phyloP scores from a whole-genome alignment of 2,797 vertebrate genomes.

The Artibeus lituratus region DNA sequence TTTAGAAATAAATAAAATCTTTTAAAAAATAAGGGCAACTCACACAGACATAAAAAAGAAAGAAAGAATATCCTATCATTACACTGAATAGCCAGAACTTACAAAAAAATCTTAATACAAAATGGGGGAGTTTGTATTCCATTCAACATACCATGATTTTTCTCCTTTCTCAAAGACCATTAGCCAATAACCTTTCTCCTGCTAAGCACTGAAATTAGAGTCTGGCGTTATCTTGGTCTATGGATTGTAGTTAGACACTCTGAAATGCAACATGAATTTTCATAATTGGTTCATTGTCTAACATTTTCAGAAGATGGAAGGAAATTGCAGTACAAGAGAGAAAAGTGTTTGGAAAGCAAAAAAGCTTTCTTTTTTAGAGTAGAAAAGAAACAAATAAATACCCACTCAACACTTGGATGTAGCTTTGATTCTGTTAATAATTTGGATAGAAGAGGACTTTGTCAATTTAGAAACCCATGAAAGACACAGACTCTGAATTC shows the following conservation, averaged over 20 bases:
- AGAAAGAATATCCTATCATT: neutral
- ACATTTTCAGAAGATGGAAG: constrained; percentile 11
- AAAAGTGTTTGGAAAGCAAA: constrained; percentile 54
- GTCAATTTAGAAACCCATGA: constrained; percentile 74
- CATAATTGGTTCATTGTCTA: constrained; percentile 41
- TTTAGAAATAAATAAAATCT: neutral
- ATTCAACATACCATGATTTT: neutral
- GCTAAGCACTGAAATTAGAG: constrained; percentile 36
- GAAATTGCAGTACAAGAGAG: constrained; percentile 62
- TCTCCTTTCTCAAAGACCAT: constrained; percentile 33
- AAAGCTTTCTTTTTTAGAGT: constrained; percentile 1
- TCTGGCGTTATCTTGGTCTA: neutral
- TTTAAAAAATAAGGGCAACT: neutral
- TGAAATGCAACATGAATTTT: constrained; percentile 35
- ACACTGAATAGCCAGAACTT: neutral
- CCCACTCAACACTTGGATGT: constrained; percentile 54
- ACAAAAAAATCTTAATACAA: neutral
- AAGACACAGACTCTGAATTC: constrained; percentile 72
- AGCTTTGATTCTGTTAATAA: constrained; percentile 66
- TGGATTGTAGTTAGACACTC: constrained; percentile 3
- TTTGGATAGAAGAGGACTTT: constrained; percentile 68
- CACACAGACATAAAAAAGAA: neutral
- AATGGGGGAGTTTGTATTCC: neutral
- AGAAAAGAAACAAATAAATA: constrained; percentile 70
- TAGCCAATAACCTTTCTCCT: constrained; percentile 30